Conservation (phyloP, 1,140 invertebrate genomes). For the Thaumetopoea pityocampa region DNA sequence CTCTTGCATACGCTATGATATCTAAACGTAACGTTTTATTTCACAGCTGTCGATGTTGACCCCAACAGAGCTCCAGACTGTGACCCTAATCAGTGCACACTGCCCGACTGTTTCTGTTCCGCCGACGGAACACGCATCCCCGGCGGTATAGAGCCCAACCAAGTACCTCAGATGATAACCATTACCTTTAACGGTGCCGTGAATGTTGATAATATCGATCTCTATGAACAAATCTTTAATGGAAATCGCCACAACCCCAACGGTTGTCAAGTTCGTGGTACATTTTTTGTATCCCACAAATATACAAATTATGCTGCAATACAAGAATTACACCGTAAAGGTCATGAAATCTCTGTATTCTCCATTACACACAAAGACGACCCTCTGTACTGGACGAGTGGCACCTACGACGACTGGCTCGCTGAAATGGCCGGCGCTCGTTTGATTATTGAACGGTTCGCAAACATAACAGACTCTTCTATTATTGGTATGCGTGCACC, state of each 20-base stretch:
- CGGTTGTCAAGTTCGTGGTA: slow-evolving; percentile 94
- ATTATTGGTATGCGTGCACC: slow-evolving; percentile 93
- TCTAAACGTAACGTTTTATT: slow-evolving; percentile 10
- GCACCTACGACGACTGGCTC: slow-evolving; percentile 93
- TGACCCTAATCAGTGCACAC: slow-evolving; percentile 89
- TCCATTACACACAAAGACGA: slow-evolving; percentile 95
- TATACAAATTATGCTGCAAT: slow-evolving; percentile 97
- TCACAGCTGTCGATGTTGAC: slow-evolving; percentile 87
- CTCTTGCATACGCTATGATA: too few species aligned
- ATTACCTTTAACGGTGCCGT: slow-evolving; percentile 96
- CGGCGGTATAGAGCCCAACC: slow-evolving; percentile 85
- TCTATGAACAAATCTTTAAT: slow-evolving; percentile 94
- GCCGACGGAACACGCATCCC: slow-evolving; percentile 94
- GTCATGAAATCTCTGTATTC: slow-evolving; percentile 96
- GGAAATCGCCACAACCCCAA: slow-evolving; percentile 92
- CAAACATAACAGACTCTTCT: slow-evolving; percentile 93
- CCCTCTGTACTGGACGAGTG: slow-evolving; percentile 91
- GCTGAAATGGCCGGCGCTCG: slow-evolving; percentile 97
- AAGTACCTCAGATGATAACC: slow-evolving; percentile 96
- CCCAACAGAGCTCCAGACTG: slow-evolving; percentile 93
- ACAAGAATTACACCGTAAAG: slow-evolving; percentile 92
- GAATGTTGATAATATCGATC: slow-evolving; percentile 95
- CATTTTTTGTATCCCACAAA: slow-evolving; percentile 97
- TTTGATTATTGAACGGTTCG: slow-evolving; percentile 90
- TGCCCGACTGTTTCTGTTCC: slow-evolving; percentile 96